Evolutionary conservation across 2,888 invertebrate genomes (phyloP), one percentile per base, ranked within the genome.

Genomic region (Sesia apiformis): DNA sequence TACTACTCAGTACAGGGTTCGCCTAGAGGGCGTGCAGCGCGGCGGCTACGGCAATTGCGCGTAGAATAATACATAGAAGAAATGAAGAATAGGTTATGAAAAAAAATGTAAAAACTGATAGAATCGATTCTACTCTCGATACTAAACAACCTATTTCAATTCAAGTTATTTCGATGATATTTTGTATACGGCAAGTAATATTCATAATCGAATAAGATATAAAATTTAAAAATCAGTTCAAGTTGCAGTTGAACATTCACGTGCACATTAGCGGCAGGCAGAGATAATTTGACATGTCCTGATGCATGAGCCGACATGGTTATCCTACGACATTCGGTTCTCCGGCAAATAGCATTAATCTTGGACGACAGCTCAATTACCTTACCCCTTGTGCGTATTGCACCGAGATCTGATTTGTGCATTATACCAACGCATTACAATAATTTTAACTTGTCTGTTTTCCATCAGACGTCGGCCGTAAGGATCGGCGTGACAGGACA

Each of bases 291-390:
- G 79, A 80, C 73, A 60, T 66, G 66, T 63, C 66, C 64, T 60
- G 64, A 63, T 63, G 66, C 23, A 58, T 52, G 58, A 55, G 58
- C 56, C 57, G 60, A 63, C 59, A 57, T 65, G 67, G 63, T 67
- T 66, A 70, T 66, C 64, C 64, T 62, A 63, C 63, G 66, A 64
- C 67, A 64, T 60, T 59, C 62, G 57, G 63, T 60, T 68, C 66
- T 70, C 64, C 67, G 63, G 73, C 71, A 69, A 50, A 74, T 74
- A 69, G 69, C 77, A 82, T 83, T 81, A 79, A 85, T 85, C 80
- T 76, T 60, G 61, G 64, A 68, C 74, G 85, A 83, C 85, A 84
- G 82, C 80, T 84, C 84, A 84, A 85, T 85, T 84, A 84, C 74
- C 70, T 67, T 60, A 58, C 62, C 57, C 59, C 58, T 62, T 41